Base-by-base conservation (phyloP, 2,113 vertebrate genomes). In the Chroicocephalus ridibundus region DNA sequence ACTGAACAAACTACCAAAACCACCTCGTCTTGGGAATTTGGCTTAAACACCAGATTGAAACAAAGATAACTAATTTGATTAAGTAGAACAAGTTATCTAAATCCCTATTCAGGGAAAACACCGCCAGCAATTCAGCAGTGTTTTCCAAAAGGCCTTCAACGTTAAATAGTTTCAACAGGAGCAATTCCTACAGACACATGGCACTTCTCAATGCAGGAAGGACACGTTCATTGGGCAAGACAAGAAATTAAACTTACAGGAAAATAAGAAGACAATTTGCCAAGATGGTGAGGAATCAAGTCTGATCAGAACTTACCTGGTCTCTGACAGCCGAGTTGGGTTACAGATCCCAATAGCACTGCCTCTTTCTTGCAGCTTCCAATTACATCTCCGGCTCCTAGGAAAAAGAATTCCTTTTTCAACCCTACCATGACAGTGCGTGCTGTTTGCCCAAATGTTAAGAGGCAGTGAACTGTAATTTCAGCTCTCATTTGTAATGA, bases 41-140 rank as follows among this genome's bases (percentile, higher is more conserved):
- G 47, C 79, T 90, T 88, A 60, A 83, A 92, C 26, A 75, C 15
- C n/a, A 81, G 76, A 88, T 62, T 78, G 75, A 94, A 78, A 86
- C 51, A 75, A 86, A 97, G 96, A 88, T 42, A 94, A 86, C 88
- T 96, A 86, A 96, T 92, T 88, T 93, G 86, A 97, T 96, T 90
- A 95, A 90, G 80, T 58, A 92, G 95, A 95, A 95, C 94, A 90
- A 94, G 71, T 88, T 86, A 52, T 66, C 82, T 90, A 94, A 96
- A 96, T 90, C 82, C 82, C 71, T 60, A 1, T 17, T 94, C 51
- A 60, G 57, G 38, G 62, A 88, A 90, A 96, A 62, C 70, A 91
- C 62, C 0, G 1, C 46, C 95, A 95, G 78, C 85, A 79, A 82
- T 60, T 93, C 68, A 2, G 54, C 32, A 27, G 26, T 61, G 66